Evolutionary conservation across 2,113 vertebrate genomes (phyloP).

Genomic region (Cinclus cinclus): DNA sequence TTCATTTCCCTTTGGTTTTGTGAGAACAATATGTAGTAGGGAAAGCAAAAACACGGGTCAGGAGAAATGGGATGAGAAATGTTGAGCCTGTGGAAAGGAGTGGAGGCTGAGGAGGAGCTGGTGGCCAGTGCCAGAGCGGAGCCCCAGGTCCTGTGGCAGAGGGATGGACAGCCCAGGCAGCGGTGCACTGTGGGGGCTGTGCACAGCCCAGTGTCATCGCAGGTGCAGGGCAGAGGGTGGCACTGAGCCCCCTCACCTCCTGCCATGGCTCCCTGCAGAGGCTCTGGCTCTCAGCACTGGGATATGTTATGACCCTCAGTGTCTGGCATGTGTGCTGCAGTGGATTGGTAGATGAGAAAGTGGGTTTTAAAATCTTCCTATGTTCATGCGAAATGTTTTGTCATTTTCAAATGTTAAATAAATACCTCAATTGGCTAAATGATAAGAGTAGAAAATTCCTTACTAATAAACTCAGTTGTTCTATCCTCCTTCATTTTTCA

Average conservation of each 20-base stretch:
- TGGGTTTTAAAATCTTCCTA: neutral
- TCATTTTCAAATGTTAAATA: neutral
- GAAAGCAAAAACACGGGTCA: neutral
- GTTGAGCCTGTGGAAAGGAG: neutral
- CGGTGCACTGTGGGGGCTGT: neutral
- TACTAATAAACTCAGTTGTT: neutral
- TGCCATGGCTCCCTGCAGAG: neutral
- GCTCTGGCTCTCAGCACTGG: fast-evolving
- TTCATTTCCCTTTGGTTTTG: neutral
- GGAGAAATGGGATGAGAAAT: neutral
- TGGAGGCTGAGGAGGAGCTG: neutral
- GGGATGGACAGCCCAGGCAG: fast-evolving
- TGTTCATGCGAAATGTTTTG: neutral
- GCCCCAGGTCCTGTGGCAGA: fast-evolving
- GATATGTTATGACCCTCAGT: fast-evolving
- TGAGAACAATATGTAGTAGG: neutral
- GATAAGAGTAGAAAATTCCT: neutral
- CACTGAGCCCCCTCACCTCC: fast-evolving
- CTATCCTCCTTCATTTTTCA: neutral
- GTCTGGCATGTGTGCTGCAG: fast-evolving
- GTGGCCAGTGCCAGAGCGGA: neutral
- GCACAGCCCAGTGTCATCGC: fast-evolving
- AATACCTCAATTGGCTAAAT: neutral
- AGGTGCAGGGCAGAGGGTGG: fast-evolving
- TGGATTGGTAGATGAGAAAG: neutral